Evolutionary conservation across 2,113 vertebrate species (phyloP).

Genomic region (Gallinago jamesoni): DNA sequence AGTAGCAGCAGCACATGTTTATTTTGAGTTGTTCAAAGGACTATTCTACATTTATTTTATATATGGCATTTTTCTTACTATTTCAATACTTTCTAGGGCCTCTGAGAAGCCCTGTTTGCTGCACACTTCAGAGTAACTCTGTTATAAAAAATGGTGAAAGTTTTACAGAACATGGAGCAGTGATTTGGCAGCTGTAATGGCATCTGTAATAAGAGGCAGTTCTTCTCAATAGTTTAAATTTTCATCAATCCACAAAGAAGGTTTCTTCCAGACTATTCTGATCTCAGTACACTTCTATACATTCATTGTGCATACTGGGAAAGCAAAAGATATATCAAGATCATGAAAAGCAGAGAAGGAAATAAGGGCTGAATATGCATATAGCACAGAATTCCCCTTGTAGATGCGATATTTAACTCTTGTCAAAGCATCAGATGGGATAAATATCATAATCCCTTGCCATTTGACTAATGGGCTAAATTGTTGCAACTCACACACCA

Average conservation of each 20-base stretch:
- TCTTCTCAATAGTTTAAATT: neutral
- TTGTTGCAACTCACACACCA: neutral
- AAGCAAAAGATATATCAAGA: neutral
- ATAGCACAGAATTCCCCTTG: neutral
- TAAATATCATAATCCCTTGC: neutral
- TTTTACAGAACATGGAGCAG: neutral
- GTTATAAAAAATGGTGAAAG: neutral
- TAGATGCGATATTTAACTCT: neutral
- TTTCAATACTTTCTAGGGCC: neutral
- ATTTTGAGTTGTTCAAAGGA: neutral
- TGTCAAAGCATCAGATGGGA: neutral
- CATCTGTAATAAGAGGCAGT: neutral
- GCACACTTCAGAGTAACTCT: neutral
- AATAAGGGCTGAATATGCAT: neutral
- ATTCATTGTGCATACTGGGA: neutral
- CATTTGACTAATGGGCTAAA: neutral
- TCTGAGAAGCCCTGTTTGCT: neutral
- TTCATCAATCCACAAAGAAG: neutral
- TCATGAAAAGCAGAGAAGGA: neutral
- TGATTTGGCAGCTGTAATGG: neutral
- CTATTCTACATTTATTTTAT: neutral
- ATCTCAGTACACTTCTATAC: neutral
- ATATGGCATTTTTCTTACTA: neutral
- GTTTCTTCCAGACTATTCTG: neutral
- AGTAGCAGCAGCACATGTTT: neutral